A percentile compares a stretch with the other conserved stretches of the same genome.
Conservation (phyloP, 2,888 invertebrate genomes). For the Xanthorhoe spadicearia region DNA sequence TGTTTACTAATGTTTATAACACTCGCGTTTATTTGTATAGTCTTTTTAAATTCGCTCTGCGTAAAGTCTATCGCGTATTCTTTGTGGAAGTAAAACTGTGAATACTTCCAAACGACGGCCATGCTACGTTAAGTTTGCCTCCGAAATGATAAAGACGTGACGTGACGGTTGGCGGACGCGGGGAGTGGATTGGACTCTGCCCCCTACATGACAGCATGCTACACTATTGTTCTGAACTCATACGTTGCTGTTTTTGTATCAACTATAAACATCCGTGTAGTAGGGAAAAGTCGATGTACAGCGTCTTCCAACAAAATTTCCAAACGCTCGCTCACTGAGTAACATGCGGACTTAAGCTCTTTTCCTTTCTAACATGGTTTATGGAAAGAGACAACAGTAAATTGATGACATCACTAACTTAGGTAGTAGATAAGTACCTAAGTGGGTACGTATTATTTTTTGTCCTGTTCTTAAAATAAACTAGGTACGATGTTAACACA, state of each 20-base stretch:
- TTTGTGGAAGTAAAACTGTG: slow-evolving; percentile 88
- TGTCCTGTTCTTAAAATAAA: too few species aligned
- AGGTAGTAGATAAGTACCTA: too few species aligned
- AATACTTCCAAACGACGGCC: slow-evolving; percentile 87
- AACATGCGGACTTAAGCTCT: slow-evolving; percentile 22
- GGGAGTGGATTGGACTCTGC: slow-evolving; percentile 52
- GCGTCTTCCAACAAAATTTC: background rate
- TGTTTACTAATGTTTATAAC: slow-evolving; percentile 74
- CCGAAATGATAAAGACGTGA: slow-evolving; percentile 84
- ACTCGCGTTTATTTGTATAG: slow-evolving; percentile 82
- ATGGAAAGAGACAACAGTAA: slow-evolving; percentile 20
- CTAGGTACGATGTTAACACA: too few species aligned
- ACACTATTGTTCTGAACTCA: slow-evolving; percentile 24
- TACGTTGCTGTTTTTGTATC: slow-evolving; percentile 52
- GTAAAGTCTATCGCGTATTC: slow-evolving; percentile 86
- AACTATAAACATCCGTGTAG: too few species aligned
- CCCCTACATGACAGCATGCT: slow-evolving; percentile 37
- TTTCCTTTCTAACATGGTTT: slow-evolving; percentile 21
- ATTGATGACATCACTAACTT: slow-evolving; percentile 6
- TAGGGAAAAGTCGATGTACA: slow-evolving; percentile 32
- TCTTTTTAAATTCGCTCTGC: slow-evolving; percentile 80
- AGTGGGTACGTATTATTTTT: too few species aligned
- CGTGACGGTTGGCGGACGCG: slow-evolving; percentile 59
- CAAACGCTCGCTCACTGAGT: slow-evolving; percentile 15
- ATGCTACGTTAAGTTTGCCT: slow-evolving; percentile 85